phyloP scores from a whole-genome alignment of 2,113 vertebrate genomes.

The Leucopternis melanops region DNA sequence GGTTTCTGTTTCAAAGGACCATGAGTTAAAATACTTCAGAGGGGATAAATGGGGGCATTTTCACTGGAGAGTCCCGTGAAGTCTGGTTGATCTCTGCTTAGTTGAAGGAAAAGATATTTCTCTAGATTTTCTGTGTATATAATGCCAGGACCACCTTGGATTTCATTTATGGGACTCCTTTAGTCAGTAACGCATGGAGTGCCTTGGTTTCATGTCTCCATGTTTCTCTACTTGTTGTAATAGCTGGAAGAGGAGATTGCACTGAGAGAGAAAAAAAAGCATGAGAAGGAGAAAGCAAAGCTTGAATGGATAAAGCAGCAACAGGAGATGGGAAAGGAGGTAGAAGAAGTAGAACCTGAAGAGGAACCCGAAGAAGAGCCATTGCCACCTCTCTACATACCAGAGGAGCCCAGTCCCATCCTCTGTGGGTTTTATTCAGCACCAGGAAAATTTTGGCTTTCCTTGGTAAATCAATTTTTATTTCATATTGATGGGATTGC shows the following conservation, averaged over 20 bases:
- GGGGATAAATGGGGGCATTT: background rate
- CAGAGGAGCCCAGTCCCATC: slow-evolving; percentile 80
- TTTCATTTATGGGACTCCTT: background rate
- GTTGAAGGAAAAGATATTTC: background rate
- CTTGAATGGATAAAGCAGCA: slow-evolving; percentile 51
- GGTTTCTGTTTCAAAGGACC: background rate
- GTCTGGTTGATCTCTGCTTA: background rate
- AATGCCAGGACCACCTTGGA: background rate
- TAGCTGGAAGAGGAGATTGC: slow-evolving; percentile 79
- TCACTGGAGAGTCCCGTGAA: background rate
- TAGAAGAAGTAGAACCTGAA: slow-evolving; percentile 32
- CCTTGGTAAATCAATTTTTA: slow-evolving; percentile 78
- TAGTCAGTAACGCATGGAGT: background rate
- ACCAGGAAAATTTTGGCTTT: slow-evolving; percentile 89
- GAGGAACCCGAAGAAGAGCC: slow-evolving; percentile 67
- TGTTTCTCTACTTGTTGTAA: slow-evolving; percentile 30
- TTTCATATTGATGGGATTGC: background rate
- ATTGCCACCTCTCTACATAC: slow-evolving; percentile 75
- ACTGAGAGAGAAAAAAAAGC: slow-evolving; percentile 46
- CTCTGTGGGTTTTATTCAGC: slow-evolving; percentile 88
- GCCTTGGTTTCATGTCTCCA: background rate
- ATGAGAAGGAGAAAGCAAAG: slow-evolving; percentile 61
- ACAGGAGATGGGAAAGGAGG: slow-evolving; percentile 45
- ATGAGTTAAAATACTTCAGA: background rate
- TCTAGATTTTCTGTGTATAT: background rate